phyloP scores from a whole-genome alignment of 1,140 invertebrate species.

The Anoplolepis gracilipes region DNA sequence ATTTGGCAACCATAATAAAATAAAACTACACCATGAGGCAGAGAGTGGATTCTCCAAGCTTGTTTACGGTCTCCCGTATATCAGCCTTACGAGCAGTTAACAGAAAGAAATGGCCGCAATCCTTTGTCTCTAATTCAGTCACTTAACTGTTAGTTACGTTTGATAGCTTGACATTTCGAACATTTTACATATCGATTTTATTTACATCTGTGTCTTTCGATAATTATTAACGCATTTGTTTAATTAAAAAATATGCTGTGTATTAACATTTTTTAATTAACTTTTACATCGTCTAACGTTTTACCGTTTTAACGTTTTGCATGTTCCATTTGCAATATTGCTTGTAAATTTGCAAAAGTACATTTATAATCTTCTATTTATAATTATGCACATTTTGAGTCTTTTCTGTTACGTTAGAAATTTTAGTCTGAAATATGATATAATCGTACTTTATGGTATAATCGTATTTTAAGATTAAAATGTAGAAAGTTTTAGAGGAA shows the following conservation, averaged over 20 bases:
- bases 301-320: neutral
- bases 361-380: neutral
- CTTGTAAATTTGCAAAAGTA: neutral
- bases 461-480: neutral
- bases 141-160: conserved; percentile 64
- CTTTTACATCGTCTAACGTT: neutral
- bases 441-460: neutral
- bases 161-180: neutral
- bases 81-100: conserved; percentile 74
- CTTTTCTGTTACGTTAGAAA: too few relatives aligned
- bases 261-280: neutral
- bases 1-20: conserved; percentile 71
- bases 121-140: conserved; percentile 72
- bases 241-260: neutral
- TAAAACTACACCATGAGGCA: conserved; percentile 36
- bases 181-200: conserved; percentile 25
- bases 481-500: neutral
- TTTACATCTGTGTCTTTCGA: neutral
- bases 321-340: neutral
- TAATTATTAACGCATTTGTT: neutral
- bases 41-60: conserved; percentile 56
- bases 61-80: conserved; percentile 71
- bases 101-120: conserved; percentile 73
- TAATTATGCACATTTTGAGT: neutral
- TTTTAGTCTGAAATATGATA: neutral